A percentile compares a stretch with the other conserved stretches of the same genome.
These are phyloP conservation scores for Globodera rostochiensis DNA, from an alignment of 1,140 invertebrate species.

Conservation along the genomic window DNA sequence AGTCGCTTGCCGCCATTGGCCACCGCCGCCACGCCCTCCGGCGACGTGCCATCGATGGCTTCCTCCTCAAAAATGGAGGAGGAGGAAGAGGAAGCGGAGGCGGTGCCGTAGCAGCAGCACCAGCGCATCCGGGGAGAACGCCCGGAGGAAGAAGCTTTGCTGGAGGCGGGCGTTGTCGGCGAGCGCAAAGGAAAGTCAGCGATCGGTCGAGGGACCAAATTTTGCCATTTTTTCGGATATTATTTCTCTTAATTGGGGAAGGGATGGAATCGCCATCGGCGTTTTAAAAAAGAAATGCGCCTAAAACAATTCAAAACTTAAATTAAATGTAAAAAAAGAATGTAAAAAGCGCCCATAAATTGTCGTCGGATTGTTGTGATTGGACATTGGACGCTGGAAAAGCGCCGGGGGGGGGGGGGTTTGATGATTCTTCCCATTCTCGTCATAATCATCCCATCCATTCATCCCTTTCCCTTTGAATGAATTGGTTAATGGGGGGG, in stretches of 20 bases:
- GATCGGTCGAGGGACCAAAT: neutral
- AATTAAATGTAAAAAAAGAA: neutral
- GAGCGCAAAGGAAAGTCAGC: neutral
- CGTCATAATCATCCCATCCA: too few relatives aligned
- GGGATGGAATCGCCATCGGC: too few relatives aligned
- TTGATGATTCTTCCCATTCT: too few relatives aligned
- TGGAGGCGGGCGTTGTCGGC: too few relatives aligned
- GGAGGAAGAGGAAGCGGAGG: slow-evolving; percentile 8
- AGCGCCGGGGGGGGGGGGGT: too few relatives aligned
- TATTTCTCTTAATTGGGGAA: too few relatives aligned
- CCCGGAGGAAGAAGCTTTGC: neutral
- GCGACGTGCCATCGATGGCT: neutral
- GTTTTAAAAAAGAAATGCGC: too few relatives aligned
- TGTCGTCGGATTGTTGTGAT: too few relatives aligned
- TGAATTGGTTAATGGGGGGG: neutral
- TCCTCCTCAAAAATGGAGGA: slow-evolving; percentile 14
- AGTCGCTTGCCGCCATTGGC: slow-evolving; percentile 21
- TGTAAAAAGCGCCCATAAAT: too few relatives aligned
- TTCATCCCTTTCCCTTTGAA: too few relatives aligned
- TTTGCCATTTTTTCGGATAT: neutral
- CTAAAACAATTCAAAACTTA: too few relatives aligned
- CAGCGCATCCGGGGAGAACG: slow-evolving; percentile 10
- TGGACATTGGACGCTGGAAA: neutral
- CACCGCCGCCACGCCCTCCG: slow-evolving; percentile 4
- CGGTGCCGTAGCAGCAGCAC: slow-evolving; percentile 15